These are phyloP conservation scores for Epinephelus cyanopodus DNA, from an alignment of 2,113 vertebrate species.

Conservation along the genomic window DNA sequence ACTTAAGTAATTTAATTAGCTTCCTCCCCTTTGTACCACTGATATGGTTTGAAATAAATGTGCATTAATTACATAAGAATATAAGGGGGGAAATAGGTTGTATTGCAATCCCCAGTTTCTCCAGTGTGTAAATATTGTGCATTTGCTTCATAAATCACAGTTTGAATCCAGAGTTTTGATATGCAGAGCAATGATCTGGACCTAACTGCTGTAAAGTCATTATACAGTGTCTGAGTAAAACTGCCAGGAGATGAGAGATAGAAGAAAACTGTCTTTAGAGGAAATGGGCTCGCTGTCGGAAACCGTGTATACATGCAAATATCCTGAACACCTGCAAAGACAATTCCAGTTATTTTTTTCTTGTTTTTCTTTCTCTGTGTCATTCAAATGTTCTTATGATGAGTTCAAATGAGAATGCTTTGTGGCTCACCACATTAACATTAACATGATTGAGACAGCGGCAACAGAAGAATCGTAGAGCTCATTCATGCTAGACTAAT, in stretches of 20 bases:
- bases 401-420: constrained; percentile 20
- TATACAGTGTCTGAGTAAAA: constrained; percentile 21
- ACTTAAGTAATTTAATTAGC: constrained; percentile 29
- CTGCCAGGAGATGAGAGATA: constrained; percentile 23
- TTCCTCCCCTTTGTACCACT: not conserved
- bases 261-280: constrained; percentile 8
- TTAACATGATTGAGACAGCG: constrained; percentile 11
- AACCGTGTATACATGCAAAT: constrained; percentile 36
- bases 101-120: not conserved
- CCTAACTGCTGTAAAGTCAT: constrained; percentile 48
- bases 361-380: not conserved
- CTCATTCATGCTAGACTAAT: constrained; percentile 23
- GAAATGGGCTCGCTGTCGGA: constrained; percentile 32
- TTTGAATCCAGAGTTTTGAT: constrained; percentile 12
- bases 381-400: constrained; percentile 21
- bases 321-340: constrained; percentile 51
- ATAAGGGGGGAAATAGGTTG: not conserved
- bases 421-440: not conserved
- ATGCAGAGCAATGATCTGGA: constrained; percentile 26
- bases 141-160: constrained; percentile 6
- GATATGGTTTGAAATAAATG: not conserved
- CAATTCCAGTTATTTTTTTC: not conserved
- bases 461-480: no score
- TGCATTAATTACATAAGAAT: not conserved
- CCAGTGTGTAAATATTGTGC: constrained; percentile 18